These are phyloP conservation scores for Eupeodes luniger DNA, from an alignment of 2,888 invertebrate genomes.

Conservation along the genomic window DNA sequence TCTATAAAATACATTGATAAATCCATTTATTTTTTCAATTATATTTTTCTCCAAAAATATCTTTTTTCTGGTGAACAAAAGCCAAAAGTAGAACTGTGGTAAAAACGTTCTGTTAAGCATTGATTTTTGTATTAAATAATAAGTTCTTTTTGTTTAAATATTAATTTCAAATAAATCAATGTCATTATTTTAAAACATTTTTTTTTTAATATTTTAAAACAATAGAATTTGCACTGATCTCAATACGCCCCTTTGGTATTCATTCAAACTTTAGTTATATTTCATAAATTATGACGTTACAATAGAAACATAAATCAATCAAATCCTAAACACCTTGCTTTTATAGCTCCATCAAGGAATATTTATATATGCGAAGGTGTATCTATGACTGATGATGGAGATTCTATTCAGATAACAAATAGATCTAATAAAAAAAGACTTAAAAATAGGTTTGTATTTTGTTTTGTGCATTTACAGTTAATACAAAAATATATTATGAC, in stretches of 20 bases:
- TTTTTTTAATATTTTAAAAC: not conserved
- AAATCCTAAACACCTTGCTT: slow-evolving; percentile 7
- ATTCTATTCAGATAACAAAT: not conserved
- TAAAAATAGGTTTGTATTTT: not conserved
- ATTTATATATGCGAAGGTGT: not conserved
- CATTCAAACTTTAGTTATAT: not conserved
- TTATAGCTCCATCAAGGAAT: not conserved
- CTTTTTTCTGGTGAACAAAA: not conserved
- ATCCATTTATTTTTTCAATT: no score
- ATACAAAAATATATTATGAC: no score
- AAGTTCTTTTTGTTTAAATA: not conserved
- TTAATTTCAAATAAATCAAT: slow-evolving; percentile 30
- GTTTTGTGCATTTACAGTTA: not conserved
- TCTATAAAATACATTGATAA: no score
- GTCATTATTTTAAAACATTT: not conserved
- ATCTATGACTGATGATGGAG: not conserved
- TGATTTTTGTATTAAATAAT: not conserved
- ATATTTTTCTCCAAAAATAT: no score
- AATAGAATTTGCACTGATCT: slow-evolving; percentile 9
- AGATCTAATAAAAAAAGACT: not conserved
- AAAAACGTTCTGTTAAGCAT: not conserved
- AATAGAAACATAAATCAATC: slow-evolving; percentile 34
- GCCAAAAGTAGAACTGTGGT: not conserved
- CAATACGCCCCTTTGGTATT: slow-evolving; percentile 6
- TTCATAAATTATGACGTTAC: not conserved